Percentiles rank a stretch among this genome's conserved stretches.
Evolutionary conservation across 2,888 invertebrate genomes (phyloP).

Genomic region (Andrena camellia): DNA sequence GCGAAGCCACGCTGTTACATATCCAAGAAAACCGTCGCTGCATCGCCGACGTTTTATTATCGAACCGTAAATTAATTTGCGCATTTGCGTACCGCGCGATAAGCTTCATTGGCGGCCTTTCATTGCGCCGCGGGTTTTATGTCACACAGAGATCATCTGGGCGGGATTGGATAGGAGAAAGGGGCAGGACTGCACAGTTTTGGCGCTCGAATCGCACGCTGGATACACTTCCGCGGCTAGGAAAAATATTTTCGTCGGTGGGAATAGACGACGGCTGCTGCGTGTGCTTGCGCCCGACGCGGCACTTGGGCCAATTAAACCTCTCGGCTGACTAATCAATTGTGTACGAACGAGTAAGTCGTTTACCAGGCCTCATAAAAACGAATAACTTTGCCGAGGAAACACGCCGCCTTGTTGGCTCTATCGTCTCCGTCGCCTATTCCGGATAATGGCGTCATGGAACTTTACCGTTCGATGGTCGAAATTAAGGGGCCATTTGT

Average conservation of each 20-base stretch:
- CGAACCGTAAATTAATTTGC: slow-evolving; percentile 41
- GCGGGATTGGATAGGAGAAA: background rate
- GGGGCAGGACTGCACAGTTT: background rate
- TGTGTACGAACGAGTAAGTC: slow-evolving; percentile 45
- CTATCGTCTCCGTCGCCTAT: background rate
- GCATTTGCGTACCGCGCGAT: slow-evolving; percentile 51
- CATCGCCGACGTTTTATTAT: background rate
- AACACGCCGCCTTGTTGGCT: slow-evolving; percentile 37
- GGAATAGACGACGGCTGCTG: slow-evolving; percentile 5
- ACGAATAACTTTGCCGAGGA: slow-evolving; percentile 34
- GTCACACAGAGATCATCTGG: background rate
- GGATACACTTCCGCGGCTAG: slow-evolving; percentile 4
- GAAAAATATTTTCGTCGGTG: slow-evolving; percentile 32
- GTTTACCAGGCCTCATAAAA: slow-evolving; percentile 58
- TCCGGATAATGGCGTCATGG: background rate
- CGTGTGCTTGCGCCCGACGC: slow-evolving; percentile 58
- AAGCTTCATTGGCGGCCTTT: slow-evolving; percentile 45
- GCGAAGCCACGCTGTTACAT: background rate
- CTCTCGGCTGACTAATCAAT: slow-evolving; percentile 73
- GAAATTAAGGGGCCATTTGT: background rate
- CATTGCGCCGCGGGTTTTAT: background rate
- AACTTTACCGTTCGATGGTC: background rate
- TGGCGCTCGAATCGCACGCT: background rate
- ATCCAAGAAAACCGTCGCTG: background rate
- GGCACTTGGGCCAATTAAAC: slow-evolving; percentile 77